Percentiles rank a stretch among this genome's conserved stretches.
Conservation (phyloP, 2,888 invertebrate genomes). For the Oxystoma pomonae region DNA sequence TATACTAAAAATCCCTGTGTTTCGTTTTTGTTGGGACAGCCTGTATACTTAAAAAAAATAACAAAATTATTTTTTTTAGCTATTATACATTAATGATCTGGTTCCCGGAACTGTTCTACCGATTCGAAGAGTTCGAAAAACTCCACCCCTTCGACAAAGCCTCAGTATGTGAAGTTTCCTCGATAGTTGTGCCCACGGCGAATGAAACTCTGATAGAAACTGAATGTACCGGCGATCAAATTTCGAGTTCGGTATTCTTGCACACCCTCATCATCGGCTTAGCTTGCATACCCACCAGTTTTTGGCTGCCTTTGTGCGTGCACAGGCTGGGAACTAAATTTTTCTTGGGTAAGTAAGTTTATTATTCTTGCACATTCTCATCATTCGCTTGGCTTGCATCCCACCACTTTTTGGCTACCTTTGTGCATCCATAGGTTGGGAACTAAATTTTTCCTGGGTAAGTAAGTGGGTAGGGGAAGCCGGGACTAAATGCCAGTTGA, state of each 20-base stretch:
- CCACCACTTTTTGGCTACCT: conserved; percentile 74
- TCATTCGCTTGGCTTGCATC: conserved; percentile 78
- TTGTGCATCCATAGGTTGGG: conserved; percentile 76
- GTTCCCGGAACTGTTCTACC: conserved; percentile 86
- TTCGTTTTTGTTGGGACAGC: too few species aligned
- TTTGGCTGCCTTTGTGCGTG: conserved; percentile 74
- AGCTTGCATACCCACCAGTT: conserved; percentile 75
- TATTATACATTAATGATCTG: conserved; percentile 90
- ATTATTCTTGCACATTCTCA: conserved; percentile 69
- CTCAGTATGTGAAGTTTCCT: conserved; percentile 74
- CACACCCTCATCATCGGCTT: conserved; percentile 77
- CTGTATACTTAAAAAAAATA: too few species aligned
- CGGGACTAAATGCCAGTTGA: too few species aligned
- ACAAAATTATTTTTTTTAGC: conserved; percentile 49
- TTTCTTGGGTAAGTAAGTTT: conserved; percentile 66
- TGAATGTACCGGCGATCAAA: conserved; percentile 57
- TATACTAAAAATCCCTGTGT: too few species aligned
- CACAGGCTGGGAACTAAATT: conserved; percentile 78
- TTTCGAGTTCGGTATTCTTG: conserved; percentile 65
- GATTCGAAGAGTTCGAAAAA: conserved; percentile 72
- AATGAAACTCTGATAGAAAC: conserved; percentile 45
- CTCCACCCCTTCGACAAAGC: conserved; percentile 63
- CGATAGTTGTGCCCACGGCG: conserved; percentile 53
- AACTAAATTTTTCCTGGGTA: conserved; percentile 77
- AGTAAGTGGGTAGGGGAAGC: conserved; percentile 39